Conservation (phyloP, 2,113 vertebrate species). For the Numenius arquata region DNA sequence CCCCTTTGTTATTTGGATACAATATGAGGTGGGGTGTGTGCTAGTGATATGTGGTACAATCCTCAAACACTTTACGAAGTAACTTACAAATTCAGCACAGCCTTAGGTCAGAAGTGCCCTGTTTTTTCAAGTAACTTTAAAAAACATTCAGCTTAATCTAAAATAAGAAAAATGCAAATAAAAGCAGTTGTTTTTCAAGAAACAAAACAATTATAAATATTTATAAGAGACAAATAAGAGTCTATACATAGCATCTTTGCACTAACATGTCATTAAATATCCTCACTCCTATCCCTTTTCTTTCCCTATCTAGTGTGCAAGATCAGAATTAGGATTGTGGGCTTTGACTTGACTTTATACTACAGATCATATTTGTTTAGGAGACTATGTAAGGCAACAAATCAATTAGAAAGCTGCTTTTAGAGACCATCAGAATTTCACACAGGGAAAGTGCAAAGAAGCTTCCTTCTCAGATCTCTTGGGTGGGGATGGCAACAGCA, state of each 20-base stretch:
- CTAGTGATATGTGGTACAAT: background rate
- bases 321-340: background rate
- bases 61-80: no score
- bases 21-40: accelerated
- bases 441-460: background rate
- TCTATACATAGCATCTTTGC: background rate
- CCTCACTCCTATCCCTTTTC: background rate
- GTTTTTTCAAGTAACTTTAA: background rate
- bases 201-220: background rate
- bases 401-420: background rate
- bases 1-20: background rate
- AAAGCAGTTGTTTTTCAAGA: background rate
- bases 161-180: background rate
- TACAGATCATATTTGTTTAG: background rate
- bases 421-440: background rate
- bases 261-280: background rate
- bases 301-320: background rate
- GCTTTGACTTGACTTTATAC: background rate
- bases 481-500: background rate
- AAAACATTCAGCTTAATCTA: background rate
- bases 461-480: background rate
- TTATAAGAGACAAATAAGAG: background rate
- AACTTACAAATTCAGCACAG: background rate
- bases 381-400: background rate
- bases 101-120: background rate